These are phyloP conservation scores for Melopsittacus undulatus DNA, from an alignment of 2,797 vertebrate genomes.

Conservation along the genomic window DNA sequence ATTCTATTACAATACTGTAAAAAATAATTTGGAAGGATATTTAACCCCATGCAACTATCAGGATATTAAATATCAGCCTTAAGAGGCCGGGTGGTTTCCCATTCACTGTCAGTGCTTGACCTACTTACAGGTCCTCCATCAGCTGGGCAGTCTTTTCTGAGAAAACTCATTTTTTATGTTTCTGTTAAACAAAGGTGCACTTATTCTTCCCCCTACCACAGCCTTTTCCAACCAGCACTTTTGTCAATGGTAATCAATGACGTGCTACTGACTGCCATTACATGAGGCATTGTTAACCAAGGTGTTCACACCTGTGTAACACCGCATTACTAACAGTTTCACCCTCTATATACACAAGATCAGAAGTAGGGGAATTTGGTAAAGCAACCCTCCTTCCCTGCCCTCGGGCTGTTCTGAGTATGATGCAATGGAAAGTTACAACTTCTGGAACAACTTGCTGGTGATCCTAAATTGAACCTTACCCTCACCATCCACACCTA, in stretches of 20 bases:
- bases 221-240: not conserved
- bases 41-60: not conserved
- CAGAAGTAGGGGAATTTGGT: not conserved
- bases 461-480: not conserved
- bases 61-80: not conserved
- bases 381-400: not conserved
- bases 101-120: not conserved
- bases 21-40: not conserved
- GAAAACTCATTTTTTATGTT: not conserved
- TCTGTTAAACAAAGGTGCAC: not conserved
- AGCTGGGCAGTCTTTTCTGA: not conserved
- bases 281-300: fast-evolving
- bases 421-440: not conserved
- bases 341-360: not conserved
- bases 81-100: not conserved
- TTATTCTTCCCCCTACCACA: not conserved
- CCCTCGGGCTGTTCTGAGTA: fast-evolving
- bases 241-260: not conserved
- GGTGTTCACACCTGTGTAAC: not conserved
- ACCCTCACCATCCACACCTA: fast-evolving
- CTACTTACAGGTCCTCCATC: not conserved
- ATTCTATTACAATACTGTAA: not conserved
- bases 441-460: not conserved
- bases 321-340: not conserved
- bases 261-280: not conserved